Conservation (phyloP, 2,888 invertebrate genomes). For the Pristionchus arcanus region DNA sequence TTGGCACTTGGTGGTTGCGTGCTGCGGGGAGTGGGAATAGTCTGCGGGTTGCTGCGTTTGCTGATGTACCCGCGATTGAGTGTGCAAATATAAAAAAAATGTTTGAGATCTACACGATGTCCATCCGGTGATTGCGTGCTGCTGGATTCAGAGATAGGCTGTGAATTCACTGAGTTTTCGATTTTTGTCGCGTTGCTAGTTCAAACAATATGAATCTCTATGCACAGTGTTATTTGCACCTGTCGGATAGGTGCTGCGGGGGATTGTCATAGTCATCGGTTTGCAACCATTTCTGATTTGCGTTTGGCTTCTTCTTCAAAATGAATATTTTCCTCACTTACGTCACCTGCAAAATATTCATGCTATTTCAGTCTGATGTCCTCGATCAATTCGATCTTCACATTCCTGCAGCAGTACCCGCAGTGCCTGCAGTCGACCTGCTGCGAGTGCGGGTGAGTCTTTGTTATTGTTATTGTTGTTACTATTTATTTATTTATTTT, state of each 20-base stretch:
- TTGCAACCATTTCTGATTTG: too few relatives aligned
- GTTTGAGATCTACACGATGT: too few relatives aligned
- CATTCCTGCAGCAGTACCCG: slow-evolving; percentile 54
- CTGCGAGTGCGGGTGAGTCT: slow-evolving; percentile 52
- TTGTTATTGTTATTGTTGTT: not conserved
- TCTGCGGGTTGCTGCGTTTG: too few relatives aligned
- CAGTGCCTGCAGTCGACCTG: slow-evolving; percentile 47
- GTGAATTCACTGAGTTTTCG: not conserved
- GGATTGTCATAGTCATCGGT: too few relatives aligned
- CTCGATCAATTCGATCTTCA: slow-evolving; percentile 44
- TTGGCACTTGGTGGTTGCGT: not conserved
- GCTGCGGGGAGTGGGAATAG: not conserved
- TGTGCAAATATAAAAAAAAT: too few relatives aligned
- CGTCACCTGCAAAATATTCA: not conserved
- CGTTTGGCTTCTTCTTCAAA: too few relatives aligned
- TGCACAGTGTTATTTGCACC: too few relatives aligned
- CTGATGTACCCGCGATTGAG: too few relatives aligned
- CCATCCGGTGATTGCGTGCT: not conserved
- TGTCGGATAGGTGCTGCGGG: too few relatives aligned
- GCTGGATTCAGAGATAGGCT: not conserved
- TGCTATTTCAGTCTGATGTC: slow-evolving; percentile 36
- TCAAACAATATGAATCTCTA: too few relatives aligned
- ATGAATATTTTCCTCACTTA: not conserved
- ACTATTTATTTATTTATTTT: too few relatives aligned
- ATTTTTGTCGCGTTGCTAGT: too few relatives aligned